Base-by-base conservation (phyloP, 2,888 invertebrate species). In the Scaptomyza polygonia region DNA sequence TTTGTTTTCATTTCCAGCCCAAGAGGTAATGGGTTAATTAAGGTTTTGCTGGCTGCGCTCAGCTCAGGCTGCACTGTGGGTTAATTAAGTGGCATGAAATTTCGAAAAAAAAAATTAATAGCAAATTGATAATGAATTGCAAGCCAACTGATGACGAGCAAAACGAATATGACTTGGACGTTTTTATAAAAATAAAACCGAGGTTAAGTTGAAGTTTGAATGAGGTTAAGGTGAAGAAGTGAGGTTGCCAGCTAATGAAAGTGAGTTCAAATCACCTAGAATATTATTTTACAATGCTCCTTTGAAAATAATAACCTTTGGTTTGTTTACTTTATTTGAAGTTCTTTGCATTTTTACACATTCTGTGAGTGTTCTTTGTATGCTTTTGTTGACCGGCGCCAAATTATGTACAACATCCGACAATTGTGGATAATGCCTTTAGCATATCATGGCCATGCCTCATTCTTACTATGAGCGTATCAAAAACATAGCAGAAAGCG, bases 1-100 rank as follows among this genome's bases (percentile, higher is more conserved):
- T 32, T 44, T 18, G 16, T 18, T 42, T 56, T 36, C 30, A 42
- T 47, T 47, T 64, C 73, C 70, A 51, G 56, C 64, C 67, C 59
- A 68, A 64, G 48, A 67, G 70, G 79, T 84, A 81, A 80, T 81
- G 79, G 76, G 85, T 85, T 82, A 82, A 82, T 82, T 85, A 87
- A 57, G 61, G 54, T 64, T 51, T 67, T 67, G 44, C 72, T 25
- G 32, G 49, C 61, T 48, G 32, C 39, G 27, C 16, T 43, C 40
- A 29, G 51, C 54, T 14, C 47, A 6, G 25, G 7, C 52, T 40
- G 55, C 76, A 51, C 56, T 43, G 62, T 51, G 70, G 72, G 70
- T 66, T 86, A 86, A 82, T 86, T 86, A 84, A 65, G 72, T 75
- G 61, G 65, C 77, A 74, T 71, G 69, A 69, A 80, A 70, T 72